Evolutionary conservation across 2,797 vertebrate genomes (phyloP).

Genomic region (Sternotherus odoratus): DNA sequence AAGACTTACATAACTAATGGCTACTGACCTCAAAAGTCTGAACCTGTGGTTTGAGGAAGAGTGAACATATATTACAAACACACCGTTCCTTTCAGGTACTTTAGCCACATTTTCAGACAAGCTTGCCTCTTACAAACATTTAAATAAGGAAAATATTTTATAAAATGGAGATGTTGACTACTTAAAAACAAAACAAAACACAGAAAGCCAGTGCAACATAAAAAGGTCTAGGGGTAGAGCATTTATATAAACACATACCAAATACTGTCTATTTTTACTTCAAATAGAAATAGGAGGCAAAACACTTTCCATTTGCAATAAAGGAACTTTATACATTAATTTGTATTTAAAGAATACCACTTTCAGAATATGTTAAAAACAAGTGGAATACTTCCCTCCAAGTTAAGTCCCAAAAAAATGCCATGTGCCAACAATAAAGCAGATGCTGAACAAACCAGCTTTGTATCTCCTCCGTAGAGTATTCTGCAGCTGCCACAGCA

Average conservation of each 20-base stretch:
- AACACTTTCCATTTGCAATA: neutral
- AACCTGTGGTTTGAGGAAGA: neutral
- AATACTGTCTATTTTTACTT: neutral
- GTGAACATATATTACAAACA: neutral
- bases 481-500: constrained; percentile 25
- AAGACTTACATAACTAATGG: neutral
- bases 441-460: neutral
- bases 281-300: neutral
- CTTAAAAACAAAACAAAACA: neutral
- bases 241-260: neutral
- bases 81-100: neutral
- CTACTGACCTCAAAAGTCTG: neutral
- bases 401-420: neutral
- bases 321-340: neutral
- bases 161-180: neutral
- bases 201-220: neutral
- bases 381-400: neutral
- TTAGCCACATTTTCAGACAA: neutral
- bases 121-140: neutral
- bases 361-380: neutral
- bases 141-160: neutral
- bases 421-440: neutral
- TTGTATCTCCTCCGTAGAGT: neutral
- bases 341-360: neutral
- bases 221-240: neutral